phyloP scores from a whole-genome alignment of 2,888 invertebrate genomes.

The Aphodius sticticus region DNA sequence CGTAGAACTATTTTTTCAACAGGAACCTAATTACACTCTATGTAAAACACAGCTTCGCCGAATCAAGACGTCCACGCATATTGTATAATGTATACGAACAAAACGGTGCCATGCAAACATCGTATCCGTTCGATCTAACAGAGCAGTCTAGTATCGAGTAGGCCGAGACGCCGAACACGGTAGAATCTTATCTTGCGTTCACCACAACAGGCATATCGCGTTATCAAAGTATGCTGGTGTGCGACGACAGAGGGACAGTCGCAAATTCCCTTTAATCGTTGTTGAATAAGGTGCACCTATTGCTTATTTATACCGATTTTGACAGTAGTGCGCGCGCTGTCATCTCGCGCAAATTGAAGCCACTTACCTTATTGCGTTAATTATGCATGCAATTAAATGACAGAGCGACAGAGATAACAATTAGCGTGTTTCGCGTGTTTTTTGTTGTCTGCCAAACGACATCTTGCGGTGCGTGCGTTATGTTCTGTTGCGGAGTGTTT shows the following conservation, averaged over 20 bases:
- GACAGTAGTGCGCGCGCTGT: not conserved
- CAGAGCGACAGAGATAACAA: slow-evolving; percentile 4
- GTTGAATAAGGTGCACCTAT: not conserved
- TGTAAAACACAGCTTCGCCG: not conserved
- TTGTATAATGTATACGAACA: not conserved
- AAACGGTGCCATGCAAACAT: not conserved
- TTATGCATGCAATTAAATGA: slow-evolving; percentile 4
- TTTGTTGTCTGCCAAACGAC: not conserved
- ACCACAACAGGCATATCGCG: not conserved
- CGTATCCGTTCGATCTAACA: not conserved
- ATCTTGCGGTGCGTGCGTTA: not conserved
- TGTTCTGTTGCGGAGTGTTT: not conserved
- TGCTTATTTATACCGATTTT: not conserved
- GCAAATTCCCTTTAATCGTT: not conserved
- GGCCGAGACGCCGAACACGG: not conserved
- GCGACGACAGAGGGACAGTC: not conserved
- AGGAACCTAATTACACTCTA: not conserved
- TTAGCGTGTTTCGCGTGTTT: not conserved
- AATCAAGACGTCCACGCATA: not conserved
- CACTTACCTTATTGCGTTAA: not conserved
- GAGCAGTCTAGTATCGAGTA: not conserved
- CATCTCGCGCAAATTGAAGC: not conserved
- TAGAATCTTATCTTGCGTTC: not conserved
- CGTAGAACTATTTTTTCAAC: not conserved
- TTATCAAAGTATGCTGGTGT: not conserved